Base-by-base conservation (phyloP, 1,140 invertebrate genomes). In the Rhizoglyphus robini region DNA sequence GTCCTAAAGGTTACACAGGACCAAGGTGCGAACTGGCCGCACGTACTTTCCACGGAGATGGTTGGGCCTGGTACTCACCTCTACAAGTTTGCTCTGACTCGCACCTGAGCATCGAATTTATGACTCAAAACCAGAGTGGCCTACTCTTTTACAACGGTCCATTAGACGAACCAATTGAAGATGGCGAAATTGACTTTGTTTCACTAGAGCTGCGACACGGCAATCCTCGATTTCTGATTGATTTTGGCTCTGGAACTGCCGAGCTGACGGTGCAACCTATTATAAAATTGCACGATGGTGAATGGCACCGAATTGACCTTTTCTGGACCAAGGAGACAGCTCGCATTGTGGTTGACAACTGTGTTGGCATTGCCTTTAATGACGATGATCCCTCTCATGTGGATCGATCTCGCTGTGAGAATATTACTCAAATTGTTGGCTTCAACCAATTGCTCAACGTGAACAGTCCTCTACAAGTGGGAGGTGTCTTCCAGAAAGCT, bases 401-500 rank as follows among this genome's bases (percentile, higher is more conserved):
- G 73, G 88, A 94, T 72, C 86, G 88, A 67, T 83, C 83, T 3
- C 84, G 83, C 13, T 98, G 94, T 76, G 89, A 96, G 77, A 88
- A 88, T 0, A 81, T 83, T 65, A 89, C 88, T 13, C 83, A 81
- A 0, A 90, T 96, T 68, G 90, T 90, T 15, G 90, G 91, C 1
- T 96, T 96, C 76, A 95, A 94, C 75, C 90, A 95, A 75, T 96
- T 93, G 72, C 79, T 98, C 2, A 97, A 98, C 78, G 90, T 97
- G 0, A 96, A 96, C 77, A 85, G 90, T 0, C 90, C 93, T 0
- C 78, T 97, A 30, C 92, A 97, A 79, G 81, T 98, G 51, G 93
- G 93, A 38, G 94, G 94, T 1, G 76, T 90, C 2, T 83, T 89
- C 20, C 86, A 90, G 71, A 85, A 87, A 34, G 13, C 29, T 2